Conservation (phyloP, 1,140 invertebrate genomes). For the Drosophila nikananu region DNA sequence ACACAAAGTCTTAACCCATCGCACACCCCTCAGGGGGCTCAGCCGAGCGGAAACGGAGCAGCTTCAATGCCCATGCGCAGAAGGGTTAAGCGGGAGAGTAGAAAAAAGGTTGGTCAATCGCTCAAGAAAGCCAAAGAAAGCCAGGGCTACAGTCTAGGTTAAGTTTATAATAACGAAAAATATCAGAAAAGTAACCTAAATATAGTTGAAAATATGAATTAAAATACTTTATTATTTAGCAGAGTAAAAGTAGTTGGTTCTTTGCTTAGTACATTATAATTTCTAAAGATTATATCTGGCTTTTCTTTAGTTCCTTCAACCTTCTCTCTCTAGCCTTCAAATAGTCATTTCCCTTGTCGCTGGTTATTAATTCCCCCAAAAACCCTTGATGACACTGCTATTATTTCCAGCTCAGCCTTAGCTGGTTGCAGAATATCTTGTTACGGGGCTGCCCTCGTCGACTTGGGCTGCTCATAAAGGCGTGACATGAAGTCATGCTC, state of each 20-base stretch:
- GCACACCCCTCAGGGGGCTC: conserved; percentile 35
- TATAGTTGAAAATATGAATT: no score
- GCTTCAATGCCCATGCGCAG: conserved; percentile 75
- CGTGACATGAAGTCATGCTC: conserved; percentile 56
- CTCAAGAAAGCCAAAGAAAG: conserved; percentile 43
- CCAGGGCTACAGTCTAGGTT: conserved; percentile 2
- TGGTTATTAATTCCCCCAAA: conserved; percentile 17
- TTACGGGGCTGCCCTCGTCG: conserved; percentile 24
- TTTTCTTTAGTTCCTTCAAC: neutral
- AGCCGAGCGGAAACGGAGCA: conserved; percentile 75
- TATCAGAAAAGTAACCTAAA: no score
- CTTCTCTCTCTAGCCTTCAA: neutral
- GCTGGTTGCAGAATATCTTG: conserved; percentile 43
- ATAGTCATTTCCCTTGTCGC: neutral
- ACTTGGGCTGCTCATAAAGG: conserved; percentile 42
- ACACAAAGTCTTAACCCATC: conserved; percentile 45
- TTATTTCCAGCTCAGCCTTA: conserved; percentile 15
- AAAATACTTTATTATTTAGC: neutral
- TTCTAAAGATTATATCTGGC: neutral
- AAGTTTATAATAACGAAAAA: neutral
- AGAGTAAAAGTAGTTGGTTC: neutral
- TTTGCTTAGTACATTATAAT: no score
- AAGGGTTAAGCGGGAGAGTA: conserved; percentile 30
- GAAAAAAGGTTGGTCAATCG: conserved; percentile 40
- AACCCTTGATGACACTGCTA: conserved; percentile 30